Base-by-base conservation (phyloP, 2,797 vertebrate genomes). In the Cacajao melanocephalus region DNA sequence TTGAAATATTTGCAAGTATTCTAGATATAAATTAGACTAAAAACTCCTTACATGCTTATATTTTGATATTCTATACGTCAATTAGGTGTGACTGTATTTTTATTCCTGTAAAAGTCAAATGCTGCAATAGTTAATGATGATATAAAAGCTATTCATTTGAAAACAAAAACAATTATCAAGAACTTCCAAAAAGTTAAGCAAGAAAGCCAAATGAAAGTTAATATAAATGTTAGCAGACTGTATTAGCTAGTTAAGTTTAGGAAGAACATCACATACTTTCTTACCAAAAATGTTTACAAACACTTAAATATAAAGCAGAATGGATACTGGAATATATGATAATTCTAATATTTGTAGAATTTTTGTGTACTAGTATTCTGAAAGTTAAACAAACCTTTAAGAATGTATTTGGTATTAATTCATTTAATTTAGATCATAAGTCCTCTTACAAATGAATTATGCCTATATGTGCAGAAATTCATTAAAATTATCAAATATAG, bases 221-320 rank as follows among this genome's bases (percentile, higher is more conserved):
- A 50, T 39, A 2, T 67, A 75, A 76, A 20, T 50, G 7, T 13
- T 39, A 81, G 15, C 13, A 79, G 24, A 75, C 4, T 44, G 1
- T 2, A 82, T 78, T 87, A 81, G 28, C 24, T 57, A 33, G 12
- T 39, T 78, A 87, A 84, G 39, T 76, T 90, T 78, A 67, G 19
- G 52, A 78, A 72, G 20, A 73, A 75, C 13, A 33, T 61, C 52
- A 88, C 13, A 93, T 50, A 85, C 12, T 92, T 94, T 96, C 90
- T 82, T 17, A 7, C 6, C 30, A 85, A 91, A 92, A 90, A 58
- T 61, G 10, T 75, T 91, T 48, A 50, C 28, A 93, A 50, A 61
- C n/a, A 83, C 70, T 82, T 93, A 92, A 95, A 87, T 87, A 78
- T 14, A 92, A 70, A 90, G 33, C 9, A 94, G 17, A 95, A 64